Evolutionary conservation across 2,113 vertebrate genomes (phyloP), one percentile per base, ranked within the genome.

Genomic region (Apteryx owenii): DNA sequence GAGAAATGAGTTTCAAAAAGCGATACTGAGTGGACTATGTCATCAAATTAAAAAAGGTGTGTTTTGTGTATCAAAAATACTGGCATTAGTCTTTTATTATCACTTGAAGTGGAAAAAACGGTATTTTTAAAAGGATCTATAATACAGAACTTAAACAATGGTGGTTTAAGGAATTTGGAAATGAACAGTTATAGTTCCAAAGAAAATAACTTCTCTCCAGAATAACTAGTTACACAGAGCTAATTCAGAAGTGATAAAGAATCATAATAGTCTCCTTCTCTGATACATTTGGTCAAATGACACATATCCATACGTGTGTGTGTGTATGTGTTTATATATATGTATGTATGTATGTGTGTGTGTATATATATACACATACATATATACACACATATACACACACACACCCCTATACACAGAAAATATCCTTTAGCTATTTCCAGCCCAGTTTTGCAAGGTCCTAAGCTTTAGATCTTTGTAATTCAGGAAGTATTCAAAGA

Each of bases 271-370:
- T 51, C 21, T 83, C 25, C 76, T 80, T 25, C 28, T 84, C 68
- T 53, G n/a, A 25, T 48, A 62, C 0, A 0, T 56, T 89, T 62
- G 11, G 2, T 13, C 4, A 71, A 18, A 14, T 40, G 15, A 29
- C 2, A 68, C 2, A 29, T 1, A 53, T 3, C 64, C 2, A 48
- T 1, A 29, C 0, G 53, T 7, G 11, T 21, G 1, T 26, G 25
- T 53, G n/a, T 29, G 11, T 54, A 10, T 38, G 53, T 7, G 11
- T 21, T 1, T 26, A 22, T 53, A 23, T 21, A 19, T 54, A 11
- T 7, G 10, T 21, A 1, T 26, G 26, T 53, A 19, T 29, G 12
- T 54, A 11, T 33, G 6, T 68, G 4, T 46, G 9, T 42, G 2
- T 28, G 28, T 13, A 42, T 31, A 68, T 8, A 33, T 26, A 71